Percentiles rank a stretch among this genome's conserved stretches.
Evolutionary conservation across 2,797 vertebrate species (phyloP).

Genomic region (Poeciliopsis presidionis): DNA sequence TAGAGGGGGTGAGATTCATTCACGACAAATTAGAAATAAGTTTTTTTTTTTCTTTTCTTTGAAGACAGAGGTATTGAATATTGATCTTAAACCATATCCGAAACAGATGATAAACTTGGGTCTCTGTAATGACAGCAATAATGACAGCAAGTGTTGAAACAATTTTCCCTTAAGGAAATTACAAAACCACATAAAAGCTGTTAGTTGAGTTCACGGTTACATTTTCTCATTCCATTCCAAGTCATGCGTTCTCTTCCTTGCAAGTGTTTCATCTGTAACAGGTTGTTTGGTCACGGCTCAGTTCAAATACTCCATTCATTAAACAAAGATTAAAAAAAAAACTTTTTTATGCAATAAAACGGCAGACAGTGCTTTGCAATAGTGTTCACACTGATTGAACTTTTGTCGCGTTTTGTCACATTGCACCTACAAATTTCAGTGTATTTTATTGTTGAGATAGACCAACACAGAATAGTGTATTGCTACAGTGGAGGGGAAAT

Average conservation of each 20-base stretch:
- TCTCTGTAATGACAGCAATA: neutral
- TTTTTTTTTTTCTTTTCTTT: no score
- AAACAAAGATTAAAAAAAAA: constrained; percentile 32
- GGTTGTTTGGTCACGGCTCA: constrained; percentile 2
- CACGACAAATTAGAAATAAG: neutral
- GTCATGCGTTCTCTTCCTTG: neutral
- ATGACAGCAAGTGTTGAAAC: neutral
- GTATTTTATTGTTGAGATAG: neutral
- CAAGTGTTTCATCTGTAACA: constrained; percentile 7
- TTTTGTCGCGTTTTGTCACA: neutral
- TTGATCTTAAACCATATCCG: neutral
- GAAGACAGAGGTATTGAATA: neutral
- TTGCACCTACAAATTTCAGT: neutral
- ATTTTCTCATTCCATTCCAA: neutral
- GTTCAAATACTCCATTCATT: constrained; percentile 60
- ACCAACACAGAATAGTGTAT: neutral
- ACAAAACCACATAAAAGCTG: neutral
- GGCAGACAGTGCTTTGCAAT: neutral
- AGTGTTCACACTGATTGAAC: neutral
- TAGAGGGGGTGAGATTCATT: constrained; percentile 29
- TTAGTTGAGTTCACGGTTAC: neutral
- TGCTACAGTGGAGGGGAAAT: neutral
- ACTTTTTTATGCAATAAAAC: constrained; percentile 27
- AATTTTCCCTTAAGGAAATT: neutral
- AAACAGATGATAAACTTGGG: neutral